A percentile compares a stretch with the other conserved stretches of the same genome.
phyloP scores from a whole-genome alignment of 2,797 vertebrate species.

The Cuculus canorus region DNA sequence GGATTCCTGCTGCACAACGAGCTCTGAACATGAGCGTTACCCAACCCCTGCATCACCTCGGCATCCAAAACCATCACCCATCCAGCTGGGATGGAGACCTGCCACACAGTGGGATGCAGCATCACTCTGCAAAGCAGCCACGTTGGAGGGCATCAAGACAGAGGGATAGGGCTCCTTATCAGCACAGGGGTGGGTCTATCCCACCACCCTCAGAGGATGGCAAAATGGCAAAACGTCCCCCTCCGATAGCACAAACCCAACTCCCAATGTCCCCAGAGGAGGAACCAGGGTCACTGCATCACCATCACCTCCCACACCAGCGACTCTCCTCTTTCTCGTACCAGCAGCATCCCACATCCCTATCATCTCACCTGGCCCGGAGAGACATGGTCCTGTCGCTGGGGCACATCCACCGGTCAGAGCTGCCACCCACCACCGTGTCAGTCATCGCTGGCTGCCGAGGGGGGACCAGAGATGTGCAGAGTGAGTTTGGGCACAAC shows the following conservation, averaged over 20 bases:
- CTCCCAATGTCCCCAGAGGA: fast-evolving
- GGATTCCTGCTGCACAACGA: fast-evolving
- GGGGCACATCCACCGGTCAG: conserved; percentile 80
- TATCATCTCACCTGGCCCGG: conserved; percentile 71
- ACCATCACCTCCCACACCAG: fast-evolving
- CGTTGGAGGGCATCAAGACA: neutral
- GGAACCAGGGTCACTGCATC: fast-evolving
- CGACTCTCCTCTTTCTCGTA: neutral
- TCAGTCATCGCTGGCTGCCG: conserved; percentile 72
- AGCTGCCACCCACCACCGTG: conserved; percentile 75
- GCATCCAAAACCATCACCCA: neutral
- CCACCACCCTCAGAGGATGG: neutral
- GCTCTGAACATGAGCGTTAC: fast-evolving
- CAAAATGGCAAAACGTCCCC: fast-evolving
- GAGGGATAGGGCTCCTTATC: fast-evolving
- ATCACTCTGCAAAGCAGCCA: fast-evolving
- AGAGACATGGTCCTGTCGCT: conserved; percentile 76
- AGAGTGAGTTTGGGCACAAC: fast-evolving
- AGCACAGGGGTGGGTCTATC: fast-evolving
- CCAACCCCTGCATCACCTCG: neutral
- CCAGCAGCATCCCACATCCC: neutral
- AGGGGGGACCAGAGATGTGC: neutral
- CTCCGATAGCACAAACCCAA: fast-evolving
- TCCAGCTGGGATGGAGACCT: fast-evolving
- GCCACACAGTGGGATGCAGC: fast-evolving